These are phyloP conservation scores for Drosophila sproati DNA, from an alignment of 1,140 invertebrate genomes.

Conservation along the genomic window DNA sequence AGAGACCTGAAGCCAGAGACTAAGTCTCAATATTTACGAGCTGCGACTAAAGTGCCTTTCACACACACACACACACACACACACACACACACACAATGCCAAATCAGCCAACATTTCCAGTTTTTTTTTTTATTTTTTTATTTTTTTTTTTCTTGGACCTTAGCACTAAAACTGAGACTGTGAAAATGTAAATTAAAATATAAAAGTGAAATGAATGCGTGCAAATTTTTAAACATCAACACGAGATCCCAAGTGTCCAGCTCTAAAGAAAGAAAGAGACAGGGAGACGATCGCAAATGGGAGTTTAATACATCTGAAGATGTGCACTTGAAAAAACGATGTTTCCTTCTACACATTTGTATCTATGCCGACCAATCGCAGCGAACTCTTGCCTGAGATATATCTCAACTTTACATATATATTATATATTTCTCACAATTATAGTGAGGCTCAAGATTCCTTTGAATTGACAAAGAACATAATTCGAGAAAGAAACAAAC, in stretches of 20 bases:
- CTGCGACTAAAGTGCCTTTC: constrained; percentile 19
- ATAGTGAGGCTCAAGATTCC: too few relatives aligned
- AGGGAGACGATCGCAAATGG: not conserved
- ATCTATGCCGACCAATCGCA: too few relatives aligned
- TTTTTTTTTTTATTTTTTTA: not conserved
- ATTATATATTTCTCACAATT: too few relatives aligned
- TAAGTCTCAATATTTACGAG: constrained; percentile 23
- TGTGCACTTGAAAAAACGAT: constrained; percentile 2
- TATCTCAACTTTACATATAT: too few relatives aligned
- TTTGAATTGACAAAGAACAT: too few relatives aligned
- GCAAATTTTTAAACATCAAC: constrained; percentile 23
- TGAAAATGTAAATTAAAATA: constrained; percentile 6
- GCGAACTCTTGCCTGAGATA: too few relatives aligned
- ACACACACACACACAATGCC: not conserved
- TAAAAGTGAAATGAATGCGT: constrained; percentile 32
- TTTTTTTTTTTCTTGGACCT: constrained; percentile 12
- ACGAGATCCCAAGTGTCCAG: constrained; percentile 8
- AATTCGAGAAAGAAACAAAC: too few relatives aligned
- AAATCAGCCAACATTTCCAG: constrained; percentile 13
- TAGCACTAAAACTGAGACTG: not conserved
- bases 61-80: too few relatives aligned
- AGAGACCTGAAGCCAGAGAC: constrained; percentile 6
- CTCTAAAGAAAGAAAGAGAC: not conserved
- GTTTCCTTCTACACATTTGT: too few relatives aligned
- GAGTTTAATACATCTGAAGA: not conserved